phyloP scores from a whole-genome alignment of 2,797 vertebrate genomes.

The Cetoscarus ocellatus region DNA sequence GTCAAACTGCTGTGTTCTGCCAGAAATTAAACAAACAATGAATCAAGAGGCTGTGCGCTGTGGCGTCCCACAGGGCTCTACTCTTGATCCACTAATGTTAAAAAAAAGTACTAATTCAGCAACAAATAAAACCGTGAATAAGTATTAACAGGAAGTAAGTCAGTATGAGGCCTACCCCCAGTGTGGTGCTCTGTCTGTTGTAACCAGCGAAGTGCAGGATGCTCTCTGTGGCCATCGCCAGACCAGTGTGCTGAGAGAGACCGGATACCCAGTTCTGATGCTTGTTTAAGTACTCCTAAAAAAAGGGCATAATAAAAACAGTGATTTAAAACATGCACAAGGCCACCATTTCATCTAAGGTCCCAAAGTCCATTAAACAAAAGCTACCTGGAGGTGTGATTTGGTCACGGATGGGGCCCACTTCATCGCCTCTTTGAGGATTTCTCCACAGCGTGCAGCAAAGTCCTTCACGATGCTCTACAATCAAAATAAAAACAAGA shows the following conservation, averaged over 20 bases:
- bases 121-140: not conserved
- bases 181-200: conserved; percentile 94
- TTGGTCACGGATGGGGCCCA: conserved; percentile 99
- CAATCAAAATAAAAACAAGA: conserved; percentile 15
- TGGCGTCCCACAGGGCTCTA: conserved; percentile 12
- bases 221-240: conserved; percentile 98
- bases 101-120: no score
- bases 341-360: no score
- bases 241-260: conserved; percentile 95
- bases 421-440: conserved; percentile 99
- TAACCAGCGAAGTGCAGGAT: conserved; percentile 96
- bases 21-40: not conserved
- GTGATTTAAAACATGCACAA: no score
- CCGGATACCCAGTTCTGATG: conserved; percentile 97
- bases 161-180: conserved; percentile 87
- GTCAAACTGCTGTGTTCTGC: no score
- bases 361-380: no score
- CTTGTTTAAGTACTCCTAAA: conserved; percentile 96
- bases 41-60: not conserved
- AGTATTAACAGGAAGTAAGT: not conserved
- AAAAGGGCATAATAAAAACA: not conserved
- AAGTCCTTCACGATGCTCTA: conserved; percentile 99
- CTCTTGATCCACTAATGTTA: conserved; percentile 3
- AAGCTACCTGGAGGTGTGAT: conserved; percentile 94
- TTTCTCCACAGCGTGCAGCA: conserved; percentile 97